Conservation (phyloP, 2,113 vertebrate species). For the Casuarius casuarius region DNA sequence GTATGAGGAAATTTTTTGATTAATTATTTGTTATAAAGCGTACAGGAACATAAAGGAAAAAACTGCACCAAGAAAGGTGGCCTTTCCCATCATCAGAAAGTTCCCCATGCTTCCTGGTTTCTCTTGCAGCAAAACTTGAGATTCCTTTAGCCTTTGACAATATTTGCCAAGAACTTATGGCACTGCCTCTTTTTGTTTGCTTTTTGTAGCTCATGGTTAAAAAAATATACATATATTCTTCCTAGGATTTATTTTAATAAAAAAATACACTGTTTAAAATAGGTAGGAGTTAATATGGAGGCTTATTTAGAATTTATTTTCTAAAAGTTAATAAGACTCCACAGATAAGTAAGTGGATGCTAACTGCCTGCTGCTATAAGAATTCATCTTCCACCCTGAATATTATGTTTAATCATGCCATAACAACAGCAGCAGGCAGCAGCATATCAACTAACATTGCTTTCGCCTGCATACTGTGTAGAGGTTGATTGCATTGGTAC, state of each 20-base stretch:
- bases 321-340: neutral
- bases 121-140: neutral
- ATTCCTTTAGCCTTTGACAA: neutral
- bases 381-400: neutral
- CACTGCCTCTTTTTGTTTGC: neutral
- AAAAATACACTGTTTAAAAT: neutral
- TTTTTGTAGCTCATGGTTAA: neutral
- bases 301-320: neutral
- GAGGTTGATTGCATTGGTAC: neutral
- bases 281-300: neutral
- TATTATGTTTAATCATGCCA: neutral
- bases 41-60: neutral
- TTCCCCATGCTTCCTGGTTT: neutral
- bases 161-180: neutral
- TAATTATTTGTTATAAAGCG: neutral
- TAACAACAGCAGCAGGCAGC: neutral
- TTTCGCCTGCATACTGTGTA: neutral
- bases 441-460: neutral
- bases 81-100: neutral
- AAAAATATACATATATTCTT: neutral
- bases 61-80: neutral
- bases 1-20: neutral
- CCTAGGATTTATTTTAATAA: neutral
- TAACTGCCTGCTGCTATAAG: slow-evolving; percentile 1
- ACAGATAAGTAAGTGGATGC: neutral